A percentile compares a stretch with the other conserved stretches of the same genome.
These are phyloP conservation scores for Mythimna albipuncta DNA, from an alignment of 2,888 invertebrate genomes.

Conservation along the genomic window DNA sequence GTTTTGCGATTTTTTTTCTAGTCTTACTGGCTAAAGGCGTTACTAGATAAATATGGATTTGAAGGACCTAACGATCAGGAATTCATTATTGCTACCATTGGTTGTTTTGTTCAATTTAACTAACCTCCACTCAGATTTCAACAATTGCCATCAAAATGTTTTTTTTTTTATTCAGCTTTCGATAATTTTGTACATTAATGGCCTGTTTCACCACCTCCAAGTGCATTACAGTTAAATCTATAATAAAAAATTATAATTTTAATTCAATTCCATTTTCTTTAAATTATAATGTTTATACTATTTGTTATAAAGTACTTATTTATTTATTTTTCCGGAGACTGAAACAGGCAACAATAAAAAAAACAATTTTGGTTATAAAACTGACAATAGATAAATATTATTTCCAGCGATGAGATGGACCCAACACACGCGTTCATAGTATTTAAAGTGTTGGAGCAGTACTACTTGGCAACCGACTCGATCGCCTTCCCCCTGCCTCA, in stretches of 20 bases:
- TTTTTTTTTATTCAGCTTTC: background rate
- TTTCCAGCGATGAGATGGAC: conserved; percentile 93
- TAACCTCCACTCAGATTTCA: background rate
- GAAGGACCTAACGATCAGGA: background rate
- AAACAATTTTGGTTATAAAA: background rate
- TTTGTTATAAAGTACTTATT: too few relatives aligned
- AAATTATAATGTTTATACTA: too few relatives aligned
- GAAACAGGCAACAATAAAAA: background rate
- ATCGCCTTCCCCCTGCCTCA: conserved; percentile 95
- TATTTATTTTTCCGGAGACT: background rate
- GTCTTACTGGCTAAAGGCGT: background rate
- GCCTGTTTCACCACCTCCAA: background rate
- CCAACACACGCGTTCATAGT: conserved; percentile 93
- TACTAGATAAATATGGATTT: background rate
- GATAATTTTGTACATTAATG: background rate
- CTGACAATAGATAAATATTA: conserved; percentile 1
- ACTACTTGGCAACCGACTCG: conserved; percentile 94
- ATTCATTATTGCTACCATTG: conserved; percentile 1
- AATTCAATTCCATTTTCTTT: background rate
- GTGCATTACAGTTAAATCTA: background rate
- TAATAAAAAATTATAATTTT: background rate
- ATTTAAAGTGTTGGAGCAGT: conserved; percentile 95
- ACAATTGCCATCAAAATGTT: background rate
- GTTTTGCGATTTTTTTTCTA: conserved; percentile 26
- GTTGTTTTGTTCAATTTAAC: background rate